Evolutionary conservation across 2,888 invertebrate genomes (phyloP).

Genomic region (Aphodius sticticus): DNA sequence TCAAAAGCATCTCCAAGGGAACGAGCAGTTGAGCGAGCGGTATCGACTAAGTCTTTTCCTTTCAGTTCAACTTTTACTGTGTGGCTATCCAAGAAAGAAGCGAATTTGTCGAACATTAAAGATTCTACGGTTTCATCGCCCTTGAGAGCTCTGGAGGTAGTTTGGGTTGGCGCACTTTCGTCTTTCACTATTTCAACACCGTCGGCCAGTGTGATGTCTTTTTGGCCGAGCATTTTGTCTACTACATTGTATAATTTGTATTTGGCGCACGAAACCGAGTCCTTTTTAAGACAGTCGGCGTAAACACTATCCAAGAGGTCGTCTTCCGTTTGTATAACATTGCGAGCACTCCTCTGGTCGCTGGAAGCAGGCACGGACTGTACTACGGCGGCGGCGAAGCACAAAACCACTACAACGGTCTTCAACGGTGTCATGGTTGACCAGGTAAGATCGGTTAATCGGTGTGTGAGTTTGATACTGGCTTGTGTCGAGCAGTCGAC

Average conservation of each 20-base stretch:
- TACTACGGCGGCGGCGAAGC: conserved; percentile 58
- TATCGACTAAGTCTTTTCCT: conserved; percentile 77
- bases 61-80: conserved; percentile 82
- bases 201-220: conserved; percentile 77
- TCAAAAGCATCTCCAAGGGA: conserved; percentile 77
- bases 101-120: conserved; percentile 77
- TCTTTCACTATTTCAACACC: conserved; percentile 78
- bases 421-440: conserved; percentile 56
- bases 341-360: conserved; percentile 58
- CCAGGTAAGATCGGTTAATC: conserved; percentile 27
- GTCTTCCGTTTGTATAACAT: conserved; percentile 68
- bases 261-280: conserved; percentile 79
- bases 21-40: conserved; percentile 66
- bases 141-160: conserved; percentile 71
- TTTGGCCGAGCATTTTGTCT: conserved; percentile 77
- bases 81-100: conserved; percentile 79
- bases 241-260: conserved; percentile 82
- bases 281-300: conserved; percentile 76
- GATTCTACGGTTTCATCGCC: conserved; percentile 75
- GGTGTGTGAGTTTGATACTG: conserved; percentile 35
- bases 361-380: conserved; percentile 68
- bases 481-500: conserved; percentile 22
- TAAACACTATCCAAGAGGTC: conserved; percentile 76
- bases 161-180: conserved; percentile 69
- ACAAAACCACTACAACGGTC: conserved; percentile 55